Evolutionary conservation across 2,113 vertebrate genomes (phyloP).

Genomic region (Mixornis gularis): DNA sequence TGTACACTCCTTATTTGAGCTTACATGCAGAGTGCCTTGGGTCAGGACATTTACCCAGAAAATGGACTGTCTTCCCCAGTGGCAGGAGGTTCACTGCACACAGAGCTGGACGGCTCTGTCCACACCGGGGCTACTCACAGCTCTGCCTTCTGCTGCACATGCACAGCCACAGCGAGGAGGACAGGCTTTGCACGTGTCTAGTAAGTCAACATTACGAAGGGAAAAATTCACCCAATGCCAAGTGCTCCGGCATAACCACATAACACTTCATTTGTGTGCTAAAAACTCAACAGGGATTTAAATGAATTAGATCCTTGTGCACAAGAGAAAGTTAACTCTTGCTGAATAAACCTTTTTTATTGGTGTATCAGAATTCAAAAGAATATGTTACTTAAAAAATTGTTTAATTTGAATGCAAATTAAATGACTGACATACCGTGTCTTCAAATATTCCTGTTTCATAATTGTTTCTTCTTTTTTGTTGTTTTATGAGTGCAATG

Average conservation of each 20-base stretch:
- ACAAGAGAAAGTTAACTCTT: conserved; percentile 21
- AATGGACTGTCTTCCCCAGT: background rate
- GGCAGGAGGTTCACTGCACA: background rate
- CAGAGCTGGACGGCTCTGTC: background rate
- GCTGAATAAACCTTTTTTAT: background rate
- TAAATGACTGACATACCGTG: background rate
- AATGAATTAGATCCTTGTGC: conserved; percentile 25
- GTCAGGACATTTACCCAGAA: background rate
- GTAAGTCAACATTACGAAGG: background rate
- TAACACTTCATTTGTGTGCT: conserved; percentile 18
- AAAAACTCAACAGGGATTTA: conserved; percentile 26
- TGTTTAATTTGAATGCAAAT: background rate
- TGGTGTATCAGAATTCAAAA: background rate
- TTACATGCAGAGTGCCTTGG: background rate
- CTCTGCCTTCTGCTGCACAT: background rate
- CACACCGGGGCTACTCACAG: accelerated
- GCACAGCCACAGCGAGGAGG: background rate
- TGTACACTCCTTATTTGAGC: background rate
- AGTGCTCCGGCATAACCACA: background rate
- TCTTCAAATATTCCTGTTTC: background rate
- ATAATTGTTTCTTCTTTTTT: background rate
- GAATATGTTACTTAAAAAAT: background rate
- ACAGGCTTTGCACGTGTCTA: background rate
- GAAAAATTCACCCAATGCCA: conserved; percentile 21
- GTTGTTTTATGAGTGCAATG: background rate